Conservation (phyloP, 1,140 invertebrate genomes). For the Euborellia annulipes region DNA sequence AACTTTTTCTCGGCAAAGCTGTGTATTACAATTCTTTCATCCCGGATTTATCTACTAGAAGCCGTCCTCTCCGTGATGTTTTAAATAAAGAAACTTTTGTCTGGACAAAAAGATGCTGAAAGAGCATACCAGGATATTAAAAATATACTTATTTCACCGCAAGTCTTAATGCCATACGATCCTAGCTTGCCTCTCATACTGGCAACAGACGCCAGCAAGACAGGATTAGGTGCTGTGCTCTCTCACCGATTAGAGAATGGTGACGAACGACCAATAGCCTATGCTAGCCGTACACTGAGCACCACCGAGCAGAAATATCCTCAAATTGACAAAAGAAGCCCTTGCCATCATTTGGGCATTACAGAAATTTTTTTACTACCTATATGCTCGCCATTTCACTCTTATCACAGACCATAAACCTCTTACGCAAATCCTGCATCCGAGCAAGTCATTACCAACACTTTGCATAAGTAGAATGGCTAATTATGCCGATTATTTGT, state of each 20-base stretch:
- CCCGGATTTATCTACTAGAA: too few relatives aligned
- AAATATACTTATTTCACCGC: constrained; percentile 17
- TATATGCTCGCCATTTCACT: constrained; percentile 24
- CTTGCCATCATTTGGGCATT: constrained; percentile 16
- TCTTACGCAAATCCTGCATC: constrained; percentile 26
- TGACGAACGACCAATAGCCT: constrained; percentile 26
- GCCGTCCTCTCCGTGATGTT: too few relatives aligned
- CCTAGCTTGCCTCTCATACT: constrained; percentile 21
- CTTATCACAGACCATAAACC: constrained; percentile 31
- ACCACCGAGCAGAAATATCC: constrained; percentile 29
- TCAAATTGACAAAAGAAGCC: constrained; percentile 30
- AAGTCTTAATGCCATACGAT: constrained; percentile 22
- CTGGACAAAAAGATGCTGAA: too few relatives aligned
- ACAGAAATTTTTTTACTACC: constrained; percentile 19
- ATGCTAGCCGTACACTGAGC: constrained; percentile 27
- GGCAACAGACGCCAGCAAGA: constrained; percentile 15
- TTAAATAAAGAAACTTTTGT: too few relatives aligned
- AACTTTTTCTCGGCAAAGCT: constrained; percentile 26
- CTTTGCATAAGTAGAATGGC: too few relatives aligned
- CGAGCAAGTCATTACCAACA: constrained; percentile 11
- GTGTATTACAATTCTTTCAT: too few relatives aligned
- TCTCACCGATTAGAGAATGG: constrained; percentile 18
- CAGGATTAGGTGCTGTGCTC: constrained; percentile 15
- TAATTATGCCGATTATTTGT: too few relatives aligned
- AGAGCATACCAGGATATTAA: constrained; percentile 14